Percentiles rank a stretch among this genome's conserved stretches.
These are phyloP conservation scores for Apodemus sylvaticus DNA, from an alignment of 2,113 vertebrate genomes.

Conservation along the genomic window DNA sequence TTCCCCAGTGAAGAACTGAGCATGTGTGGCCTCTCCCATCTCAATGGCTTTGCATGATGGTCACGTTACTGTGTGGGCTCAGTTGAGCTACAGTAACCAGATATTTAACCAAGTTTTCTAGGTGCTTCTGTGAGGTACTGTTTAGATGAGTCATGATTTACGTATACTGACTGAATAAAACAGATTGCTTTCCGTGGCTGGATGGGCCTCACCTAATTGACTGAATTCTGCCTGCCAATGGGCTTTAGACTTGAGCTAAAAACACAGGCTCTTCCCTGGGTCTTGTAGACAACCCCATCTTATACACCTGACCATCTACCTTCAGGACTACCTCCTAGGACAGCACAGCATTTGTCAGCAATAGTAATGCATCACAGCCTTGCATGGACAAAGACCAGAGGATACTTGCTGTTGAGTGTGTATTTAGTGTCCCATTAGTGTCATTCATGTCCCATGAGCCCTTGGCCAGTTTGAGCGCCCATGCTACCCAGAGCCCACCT, in stretches of 20 bases:
- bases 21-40: too few relatives aligned
- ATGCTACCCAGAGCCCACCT: accelerated
- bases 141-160: background rate
- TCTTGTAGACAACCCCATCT: background rate
- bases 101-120: background rate
- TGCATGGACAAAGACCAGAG: too few relatives aligned
- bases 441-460: accelerated
- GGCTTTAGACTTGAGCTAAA: background rate
- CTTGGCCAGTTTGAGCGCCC: background rate
- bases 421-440: too few relatives aligned
- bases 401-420: accelerated
- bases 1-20: background rate
- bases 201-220: background rate
- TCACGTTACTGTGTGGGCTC: accelerated
- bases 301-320: background rate
- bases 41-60: background rate
- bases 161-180: background rate
- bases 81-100: background rate
- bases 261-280: background rate
- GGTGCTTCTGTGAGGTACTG: background rate
- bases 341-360: accelerated
- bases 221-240: background rate
- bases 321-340: background rate
- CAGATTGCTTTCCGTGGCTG: background rate
- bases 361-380: too few relatives aligned